phyloP scores from a whole-genome alignment of 2,888 invertebrate species.

The Azorinus chamasolen region DNA sequence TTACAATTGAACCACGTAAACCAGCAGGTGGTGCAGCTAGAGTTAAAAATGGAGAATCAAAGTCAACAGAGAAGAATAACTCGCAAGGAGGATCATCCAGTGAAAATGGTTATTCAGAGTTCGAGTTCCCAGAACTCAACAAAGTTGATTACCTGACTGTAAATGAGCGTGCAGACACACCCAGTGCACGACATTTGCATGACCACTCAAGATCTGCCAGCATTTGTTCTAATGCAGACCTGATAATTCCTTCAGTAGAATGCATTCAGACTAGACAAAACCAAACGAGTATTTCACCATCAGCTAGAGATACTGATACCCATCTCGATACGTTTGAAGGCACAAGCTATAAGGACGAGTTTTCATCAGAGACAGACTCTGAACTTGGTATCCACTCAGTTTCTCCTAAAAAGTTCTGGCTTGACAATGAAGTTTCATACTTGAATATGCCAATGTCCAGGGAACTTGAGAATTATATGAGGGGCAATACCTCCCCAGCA shows the following conservation, averaged over 20 bases:
- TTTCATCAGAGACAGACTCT: constrained; percentile 9
- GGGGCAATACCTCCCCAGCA: no score
- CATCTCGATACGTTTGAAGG: constrained; percentile 24
- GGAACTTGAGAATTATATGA: no score
- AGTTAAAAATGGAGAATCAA: no score
- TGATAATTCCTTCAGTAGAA: constrained; percentile 52
- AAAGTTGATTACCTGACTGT: not conserved
- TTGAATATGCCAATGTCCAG: constrained; percentile 12
- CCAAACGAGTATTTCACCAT: constrained; percentile 8
- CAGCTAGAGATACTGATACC: constrained; percentile 8
- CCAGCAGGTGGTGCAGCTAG: no score
- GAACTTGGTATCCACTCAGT: constrained; percentile 36
- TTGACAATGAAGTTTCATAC: constrained; percentile 28
- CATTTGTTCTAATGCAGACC: constrained; percentile 37
- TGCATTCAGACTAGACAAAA: not conserved
- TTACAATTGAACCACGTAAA: no score
- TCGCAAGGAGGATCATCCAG: not conserved
- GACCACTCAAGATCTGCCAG: constrained; percentile 14
- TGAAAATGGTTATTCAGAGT: constrained; percentile 1
- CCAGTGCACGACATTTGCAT: no score
- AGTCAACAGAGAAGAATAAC: not conserved
- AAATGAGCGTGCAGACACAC: no score
- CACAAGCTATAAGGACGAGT: constrained; percentile 5
- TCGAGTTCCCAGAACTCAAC: not conserved
- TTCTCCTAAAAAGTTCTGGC: constrained; percentile 39